These are phyloP conservation scores for Plagiodera versicolora DNA, from an alignment of 2,888 invertebrate species.

Conservation along the genomic window DNA sequence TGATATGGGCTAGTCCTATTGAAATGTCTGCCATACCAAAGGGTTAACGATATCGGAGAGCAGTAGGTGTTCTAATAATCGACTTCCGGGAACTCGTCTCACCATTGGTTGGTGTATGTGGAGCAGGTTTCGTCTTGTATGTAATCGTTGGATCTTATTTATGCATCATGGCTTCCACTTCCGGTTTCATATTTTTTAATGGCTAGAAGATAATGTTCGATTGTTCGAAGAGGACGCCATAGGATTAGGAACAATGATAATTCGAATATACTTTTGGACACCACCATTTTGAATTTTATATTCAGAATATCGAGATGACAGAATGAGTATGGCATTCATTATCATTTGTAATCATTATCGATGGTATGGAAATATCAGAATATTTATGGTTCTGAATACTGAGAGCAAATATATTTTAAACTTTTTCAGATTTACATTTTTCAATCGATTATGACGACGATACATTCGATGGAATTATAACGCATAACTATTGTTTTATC, in stretches of 20 bases:
- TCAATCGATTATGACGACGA: no score
- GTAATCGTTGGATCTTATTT: conserved; percentile 16
- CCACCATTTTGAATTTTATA: neutral
- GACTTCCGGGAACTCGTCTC: neutral
- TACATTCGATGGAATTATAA: no score
- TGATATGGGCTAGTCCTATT: no score
- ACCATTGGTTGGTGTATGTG: conserved; percentile 1
- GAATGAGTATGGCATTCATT: no score
- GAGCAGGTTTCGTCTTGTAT: conserved; percentile 14
- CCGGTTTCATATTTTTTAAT: conserved; percentile 8
- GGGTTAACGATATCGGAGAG: neutral
- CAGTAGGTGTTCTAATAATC: neutral
- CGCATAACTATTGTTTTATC: no score
- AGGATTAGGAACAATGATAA: neutral
- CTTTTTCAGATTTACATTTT: no score
- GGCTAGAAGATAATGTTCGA: neutral
- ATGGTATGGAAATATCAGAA: no score
- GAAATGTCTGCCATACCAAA: neutral
- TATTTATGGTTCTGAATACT: no score
- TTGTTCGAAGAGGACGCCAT: neutral
- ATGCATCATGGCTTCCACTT: conserved; percentile 17
- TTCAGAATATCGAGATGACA: no score
- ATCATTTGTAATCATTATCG: no score
- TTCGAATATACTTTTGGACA: neutral
- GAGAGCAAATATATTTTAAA: no score